Base-by-base conservation (phyloP, 2,113 vertebrate genomes). In the Pandion haliaetus region DNA sequence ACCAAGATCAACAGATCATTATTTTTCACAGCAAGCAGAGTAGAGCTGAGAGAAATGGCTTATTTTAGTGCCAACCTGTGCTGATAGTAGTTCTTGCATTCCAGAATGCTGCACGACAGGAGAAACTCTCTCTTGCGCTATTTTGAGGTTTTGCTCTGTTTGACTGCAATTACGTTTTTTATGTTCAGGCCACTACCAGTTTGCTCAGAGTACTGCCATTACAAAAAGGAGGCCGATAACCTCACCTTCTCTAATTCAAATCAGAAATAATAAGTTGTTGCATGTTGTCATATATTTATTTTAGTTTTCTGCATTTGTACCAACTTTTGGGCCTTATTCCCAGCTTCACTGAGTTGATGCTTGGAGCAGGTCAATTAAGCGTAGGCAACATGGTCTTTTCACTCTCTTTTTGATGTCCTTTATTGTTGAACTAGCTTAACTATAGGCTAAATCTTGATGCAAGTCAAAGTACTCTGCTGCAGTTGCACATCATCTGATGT, bases 21-120 rank as follows among this genome's bases (percentile, higher is more conserved):
- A 96, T 95, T 97, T 98, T 97, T 98, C 97, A 95, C 93, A 97
- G 96, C 97, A 95, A 97, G 95, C 59, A 90, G 70, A 85, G 78
- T 61, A 28, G 59, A 79, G 45, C 86, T 82, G 58, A 73, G 91
- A 96, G 92, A 86, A 90, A 69, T 62, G 76, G 71, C 87, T 93
- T 88, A 84, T 62, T 79, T 84, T 58, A 70, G 80, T 79, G 83
- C 93, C 95, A 95, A 21, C 77, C 84, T 88, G 93, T 90, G 87
- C 70, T 82, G 65, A 36, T 34, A 82, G 92, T 10, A 78, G 55
- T 76, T 83, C n/a, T 74, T 34, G 40, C 4, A 4, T 92, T 95
- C 95, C 91, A 95, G 86, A 96, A 90, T 62, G 82, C 71, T 72
- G 69, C 62, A 2, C 55, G 73, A 55, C 92, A 66, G 93, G 94